phyloP scores from a whole-genome alignment of 37 sponge, comb jelly and placozoan genomes.

The Halichondria panicea region DNA sequence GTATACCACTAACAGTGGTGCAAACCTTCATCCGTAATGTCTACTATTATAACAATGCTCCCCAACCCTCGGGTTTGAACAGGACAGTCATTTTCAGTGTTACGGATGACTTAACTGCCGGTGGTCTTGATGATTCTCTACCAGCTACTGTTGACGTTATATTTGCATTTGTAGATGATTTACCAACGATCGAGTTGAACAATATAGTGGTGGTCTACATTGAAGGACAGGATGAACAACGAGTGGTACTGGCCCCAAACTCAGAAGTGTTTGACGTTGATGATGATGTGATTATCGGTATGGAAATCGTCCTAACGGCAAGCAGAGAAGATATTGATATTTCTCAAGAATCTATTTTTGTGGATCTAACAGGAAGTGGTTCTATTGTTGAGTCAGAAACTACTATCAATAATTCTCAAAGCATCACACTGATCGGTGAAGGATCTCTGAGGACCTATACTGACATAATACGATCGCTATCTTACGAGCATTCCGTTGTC shows the following conservation, averaged over 20 bases:
- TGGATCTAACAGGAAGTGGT: neutral
- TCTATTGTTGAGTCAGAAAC: neutral
- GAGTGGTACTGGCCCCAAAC: conserved; percentile 19
- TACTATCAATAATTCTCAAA: neutral
- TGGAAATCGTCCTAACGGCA: conserved; percentile 16
- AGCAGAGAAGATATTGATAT: neutral
- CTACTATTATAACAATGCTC: conserved; percentile 46
- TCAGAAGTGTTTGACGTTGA: conserved; percentile 52
- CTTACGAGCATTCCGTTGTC: conserved; percentile 30
- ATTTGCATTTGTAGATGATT: conserved; percentile 39
- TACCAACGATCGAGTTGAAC: conserved; percentile 35
- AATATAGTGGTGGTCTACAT: conserved; percentile 16
- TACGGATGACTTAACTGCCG: conserved; percentile 8
- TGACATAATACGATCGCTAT: conserved; percentile 46
- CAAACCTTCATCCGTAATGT: conserved; percentile 13
- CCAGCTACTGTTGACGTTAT: conserved; percentile 5
- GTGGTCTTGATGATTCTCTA: neutral
- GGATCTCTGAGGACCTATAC: conserved; percentile 25
- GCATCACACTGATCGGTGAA: conserved; percentile 32
- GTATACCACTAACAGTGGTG: conserved; percentile 8
- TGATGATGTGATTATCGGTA: conserved; percentile 20
- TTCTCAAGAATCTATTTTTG: conserved; percentile 10
- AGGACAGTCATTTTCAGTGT: conserved; percentile 30
- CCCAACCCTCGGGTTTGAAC: conserved; percentile 4
- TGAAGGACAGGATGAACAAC: conserved; percentile 30